Evolutionary conservation across 2,113 vertebrate species (phyloP).

Genomic region (Phaetusa simplex): DNA sequence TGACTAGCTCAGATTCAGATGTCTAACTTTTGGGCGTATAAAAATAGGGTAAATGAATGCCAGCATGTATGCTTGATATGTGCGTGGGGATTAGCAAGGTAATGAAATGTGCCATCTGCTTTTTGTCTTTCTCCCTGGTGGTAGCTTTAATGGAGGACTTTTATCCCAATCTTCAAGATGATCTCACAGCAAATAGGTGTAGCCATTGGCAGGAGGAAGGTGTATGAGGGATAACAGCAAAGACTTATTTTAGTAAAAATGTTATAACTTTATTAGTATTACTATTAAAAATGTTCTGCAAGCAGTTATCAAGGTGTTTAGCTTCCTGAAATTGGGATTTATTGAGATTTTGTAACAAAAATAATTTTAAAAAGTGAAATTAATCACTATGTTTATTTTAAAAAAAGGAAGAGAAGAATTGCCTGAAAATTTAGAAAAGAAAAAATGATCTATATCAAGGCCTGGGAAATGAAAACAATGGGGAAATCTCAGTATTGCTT

Average conservation of each 20-base stretch:
- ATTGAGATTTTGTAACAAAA: neutral
- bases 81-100: neutral
- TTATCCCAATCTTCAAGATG: neutral
- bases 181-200: neutral
- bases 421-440: neutral
- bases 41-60: neutral
- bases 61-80: neutral
- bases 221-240: neutral
- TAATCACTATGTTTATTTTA: neutral
- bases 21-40: neutral
- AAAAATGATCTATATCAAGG: neutral
- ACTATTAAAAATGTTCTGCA: neutral
- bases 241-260: neutral
- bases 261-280: neutral
- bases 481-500: neutral
- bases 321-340: neutral
- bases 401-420: neutral
- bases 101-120: conserved; percentile 3
- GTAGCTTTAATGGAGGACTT: neutral
- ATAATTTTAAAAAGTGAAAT: neutral
- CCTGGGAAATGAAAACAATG: neutral
- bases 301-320: neutral
- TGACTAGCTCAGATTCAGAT: neutral
- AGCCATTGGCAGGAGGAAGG: neutral
- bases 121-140: neutral